phyloP scores from a whole-genome alignment of 2,888 invertebrate species.

The Rhingia rostrata region DNA sequence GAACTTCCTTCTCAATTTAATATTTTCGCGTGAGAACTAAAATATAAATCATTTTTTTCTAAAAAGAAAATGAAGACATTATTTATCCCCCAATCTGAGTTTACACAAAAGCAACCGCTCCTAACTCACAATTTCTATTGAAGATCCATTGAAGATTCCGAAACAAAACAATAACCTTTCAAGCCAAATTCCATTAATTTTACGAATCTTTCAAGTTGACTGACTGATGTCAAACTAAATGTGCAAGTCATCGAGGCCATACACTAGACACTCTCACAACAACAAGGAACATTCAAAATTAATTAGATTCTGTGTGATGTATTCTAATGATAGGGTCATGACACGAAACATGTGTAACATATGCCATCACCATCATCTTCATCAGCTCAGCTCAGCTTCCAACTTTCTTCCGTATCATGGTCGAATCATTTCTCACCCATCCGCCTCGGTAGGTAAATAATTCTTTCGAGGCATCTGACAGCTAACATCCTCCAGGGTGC shows the following conservation, averaged over 20 bases:
- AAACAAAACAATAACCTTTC: slow-evolving; percentile 42
- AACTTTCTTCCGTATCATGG: slow-evolving; percentile 70
- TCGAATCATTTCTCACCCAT: slow-evolving; percentile 71
- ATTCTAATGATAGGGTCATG: slow-evolving; percentile 73
- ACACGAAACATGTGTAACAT: slow-evolving; percentile 72
- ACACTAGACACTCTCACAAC: slow-evolving; percentile 26
- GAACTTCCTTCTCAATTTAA: slow-evolving; percentile 13
- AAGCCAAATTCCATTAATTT: slow-evolving; percentile 44
- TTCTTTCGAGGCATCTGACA: slow-evolving; percentile 67
- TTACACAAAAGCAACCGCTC: background rate
- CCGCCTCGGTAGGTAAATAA: slow-evolving; percentile 71
- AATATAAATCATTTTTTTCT: slow-evolving; percentile 8
- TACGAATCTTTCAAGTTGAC: slow-evolving; percentile 54
- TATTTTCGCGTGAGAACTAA: slow-evolving; percentile 1
- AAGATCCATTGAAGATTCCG: slow-evolving; percentile 28
- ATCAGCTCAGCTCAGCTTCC: slow-evolving; percentile 39
- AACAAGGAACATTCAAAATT: slow-evolving; percentile 64
- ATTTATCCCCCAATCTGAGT: slow-evolving; percentile 18
- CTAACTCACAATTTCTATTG: slow-evolving; percentile 15
- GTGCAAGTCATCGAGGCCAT: slow-evolving; percentile 67
- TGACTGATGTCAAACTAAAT: slow-evolving; percentile 70
- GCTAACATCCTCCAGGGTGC: slow-evolving; percentile 68
- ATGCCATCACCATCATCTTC: slow-evolving; percentile 60
- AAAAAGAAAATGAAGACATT: slow-evolving; percentile 38
- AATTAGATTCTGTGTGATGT: slow-evolving; percentile 66